Conservation (phyloP, 2,113 vertebrate species). For the Scartelaos histophorus region DNA sequence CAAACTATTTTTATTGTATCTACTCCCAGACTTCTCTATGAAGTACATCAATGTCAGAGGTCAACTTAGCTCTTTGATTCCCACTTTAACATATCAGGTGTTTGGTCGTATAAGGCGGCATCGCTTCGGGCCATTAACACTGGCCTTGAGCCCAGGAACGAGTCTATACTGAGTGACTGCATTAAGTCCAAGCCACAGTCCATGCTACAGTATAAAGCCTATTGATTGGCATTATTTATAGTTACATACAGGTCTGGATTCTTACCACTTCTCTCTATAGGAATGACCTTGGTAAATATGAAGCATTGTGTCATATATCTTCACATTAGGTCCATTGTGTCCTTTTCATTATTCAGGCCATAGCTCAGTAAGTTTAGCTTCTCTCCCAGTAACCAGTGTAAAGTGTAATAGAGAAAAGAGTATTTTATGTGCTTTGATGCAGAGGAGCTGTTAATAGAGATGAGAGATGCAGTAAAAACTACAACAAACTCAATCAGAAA, state of each 20-base stretch:
- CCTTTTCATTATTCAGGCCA: background rate
- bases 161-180: background rate
- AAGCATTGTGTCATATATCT: background rate
- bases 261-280: background rate
- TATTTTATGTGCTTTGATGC: no score
- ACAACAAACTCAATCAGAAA: no score
- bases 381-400: background rate
- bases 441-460: no score
- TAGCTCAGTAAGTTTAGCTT: background rate
- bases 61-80: conserved; percentile 6
- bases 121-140: background rate
- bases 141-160: background rate
- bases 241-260: background rate
- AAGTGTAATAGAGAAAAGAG: no score
- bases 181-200: conserved; percentile 3
- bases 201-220: conserved; percentile 2
- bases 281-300: background rate
- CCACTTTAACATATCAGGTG: conserved; percentile 5
- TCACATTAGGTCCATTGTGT: background rate
- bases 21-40: background rate
- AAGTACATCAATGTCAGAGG: background rate
- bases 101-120: conserved; percentile 5
- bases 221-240: conserved; percentile 4
- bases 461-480: no score
- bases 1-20: background rate